Percentiles rank a stretch among this genome's conserved stretches.
phyloP scores from a whole-genome alignment of 2,797 vertebrate genomes.

The Thunnus albacares region DNA sequence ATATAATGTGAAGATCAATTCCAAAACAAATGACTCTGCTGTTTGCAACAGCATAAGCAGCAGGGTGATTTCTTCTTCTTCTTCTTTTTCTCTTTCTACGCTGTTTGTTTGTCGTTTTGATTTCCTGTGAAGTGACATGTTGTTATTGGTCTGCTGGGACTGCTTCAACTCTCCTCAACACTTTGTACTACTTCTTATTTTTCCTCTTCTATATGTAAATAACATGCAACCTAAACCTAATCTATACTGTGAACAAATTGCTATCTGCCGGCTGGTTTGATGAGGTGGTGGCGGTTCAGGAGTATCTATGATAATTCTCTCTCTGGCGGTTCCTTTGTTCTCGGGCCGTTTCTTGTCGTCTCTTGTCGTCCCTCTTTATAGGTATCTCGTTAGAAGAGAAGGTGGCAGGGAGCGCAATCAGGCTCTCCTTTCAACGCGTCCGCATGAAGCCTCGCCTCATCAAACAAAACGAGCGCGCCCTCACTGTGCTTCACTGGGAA shows the following conservation, averaged over 20 bases:
- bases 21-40: background rate
- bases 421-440: slow-evolving; percentile 64
- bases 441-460: slow-evolving; percentile 71
- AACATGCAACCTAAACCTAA: slow-evolving; percentile 28
- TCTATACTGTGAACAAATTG: slow-evolving; percentile 56
- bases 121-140: slow-evolving; percentile 8
- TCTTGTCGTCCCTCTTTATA: slow-evolving; percentile 53
- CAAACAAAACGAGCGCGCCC: slow-evolving; percentile 71
- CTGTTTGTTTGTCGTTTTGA: slow-evolving; percentile 3
- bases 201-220: slow-evolving; percentile 43
- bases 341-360: slow-evolving; percentile 37
- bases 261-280: slow-evolving; percentile 27
- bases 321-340: slow-evolving; percentile 61
- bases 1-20: slow-evolving; percentile 28
- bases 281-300: slow-evolving; percentile 21
- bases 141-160: slow-evolving; percentile 12
- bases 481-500: slow-evolving; percentile 77
- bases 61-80: background rate
- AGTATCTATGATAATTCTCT: slow-evolving; percentile 54
- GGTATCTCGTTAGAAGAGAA: slow-evolving; percentile 76
- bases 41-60: background rate
- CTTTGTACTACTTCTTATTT: background rate
- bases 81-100: background rate
- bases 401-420: slow-evolving; percentile 74
- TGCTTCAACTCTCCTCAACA: slow-evolving; percentile 1